These are phyloP conservation scores for Glandiceps talaboti DNA, from an alignment of 53 echinoderm and acorn worm species.

Conservation along the genomic window DNA sequence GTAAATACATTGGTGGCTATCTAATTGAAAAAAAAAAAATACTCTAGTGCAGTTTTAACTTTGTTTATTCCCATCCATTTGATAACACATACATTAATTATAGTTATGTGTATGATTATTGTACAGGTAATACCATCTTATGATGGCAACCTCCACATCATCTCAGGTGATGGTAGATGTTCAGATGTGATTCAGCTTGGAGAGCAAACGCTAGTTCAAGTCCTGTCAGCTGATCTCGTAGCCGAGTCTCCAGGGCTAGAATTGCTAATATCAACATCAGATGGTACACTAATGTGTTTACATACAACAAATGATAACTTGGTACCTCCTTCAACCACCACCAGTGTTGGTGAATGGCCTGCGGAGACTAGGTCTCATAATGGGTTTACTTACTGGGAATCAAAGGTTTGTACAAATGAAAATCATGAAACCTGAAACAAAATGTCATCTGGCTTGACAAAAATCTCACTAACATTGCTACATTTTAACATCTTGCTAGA, in stretches of 20 bases:
- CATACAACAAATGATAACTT: conserved; percentile 12
- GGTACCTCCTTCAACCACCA: background rate
- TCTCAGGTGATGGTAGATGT: conserved; percentile 42
- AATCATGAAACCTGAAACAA: too few species aligned
- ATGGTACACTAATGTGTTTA: conserved; percentile 56
- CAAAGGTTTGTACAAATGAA: conserved; percentile 51
- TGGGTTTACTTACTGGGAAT: conserved; percentile 36
- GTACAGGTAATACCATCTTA: conserved; percentile 35
- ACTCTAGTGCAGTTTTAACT: background rate
- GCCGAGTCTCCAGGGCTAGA: conserved; percentile 39
- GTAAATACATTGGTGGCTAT: too few species aligned
- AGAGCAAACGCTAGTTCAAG: conserved; percentile 33
- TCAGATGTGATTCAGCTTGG: conserved; percentile 39
- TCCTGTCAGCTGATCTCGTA: conserved; percentile 52
- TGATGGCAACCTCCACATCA: conserved; percentile 59
- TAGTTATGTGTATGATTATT: too few species aligned
- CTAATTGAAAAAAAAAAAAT: background rate
- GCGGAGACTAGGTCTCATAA: conserved; percentile 30
- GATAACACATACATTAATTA: too few species aligned
- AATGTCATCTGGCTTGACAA: too few species aligned
- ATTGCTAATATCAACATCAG: conserved; percentile 49
- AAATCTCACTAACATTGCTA: too few species aligned
- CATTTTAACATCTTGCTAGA: too few species aligned
- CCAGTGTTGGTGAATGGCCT: conserved; percentile 21
- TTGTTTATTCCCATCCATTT: too few species aligned